Conservation (phyloP, 2,797 vertebrate genomes). For the Anguilla marmorata region DNA sequence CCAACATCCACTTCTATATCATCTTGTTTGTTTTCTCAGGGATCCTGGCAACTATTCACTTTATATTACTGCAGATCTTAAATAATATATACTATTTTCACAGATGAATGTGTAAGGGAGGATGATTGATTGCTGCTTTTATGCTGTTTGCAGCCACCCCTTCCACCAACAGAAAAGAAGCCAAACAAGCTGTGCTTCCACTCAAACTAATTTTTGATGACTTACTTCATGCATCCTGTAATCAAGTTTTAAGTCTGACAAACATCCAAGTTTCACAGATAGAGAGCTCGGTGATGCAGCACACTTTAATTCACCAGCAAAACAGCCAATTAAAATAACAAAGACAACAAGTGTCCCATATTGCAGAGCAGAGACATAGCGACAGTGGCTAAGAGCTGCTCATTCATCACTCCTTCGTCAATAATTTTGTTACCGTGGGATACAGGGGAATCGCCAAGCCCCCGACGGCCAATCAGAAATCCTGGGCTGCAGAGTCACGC, state of each 20-base stretch:
- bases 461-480: neutral
- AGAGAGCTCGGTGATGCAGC: neutral
- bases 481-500: neutral
- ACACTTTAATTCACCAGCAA: neutral
- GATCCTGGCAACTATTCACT: neutral
- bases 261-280: neutral
- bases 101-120: neutral
- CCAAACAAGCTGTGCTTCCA: neutral
- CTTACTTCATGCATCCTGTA: neutral
- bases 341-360: neutral
- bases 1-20: neutral
- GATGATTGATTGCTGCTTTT: neutral
- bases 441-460: neutral
- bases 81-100: neutral
- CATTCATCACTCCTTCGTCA: neutral
- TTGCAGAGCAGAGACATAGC: neutral
- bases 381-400: neutral
- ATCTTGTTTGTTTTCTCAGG: neutral
- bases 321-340: conserved; percentile 2
- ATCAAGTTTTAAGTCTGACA: conserved; percentile 1
- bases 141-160: neutral
- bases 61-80: neutral
- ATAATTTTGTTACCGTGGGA: neutral
- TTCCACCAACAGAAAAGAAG: neutral
- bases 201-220: neutral